Evolutionary conservation across 1,140 invertebrate genomes (phyloP).

Genomic region (Apocrypta bakeri): DNA sequence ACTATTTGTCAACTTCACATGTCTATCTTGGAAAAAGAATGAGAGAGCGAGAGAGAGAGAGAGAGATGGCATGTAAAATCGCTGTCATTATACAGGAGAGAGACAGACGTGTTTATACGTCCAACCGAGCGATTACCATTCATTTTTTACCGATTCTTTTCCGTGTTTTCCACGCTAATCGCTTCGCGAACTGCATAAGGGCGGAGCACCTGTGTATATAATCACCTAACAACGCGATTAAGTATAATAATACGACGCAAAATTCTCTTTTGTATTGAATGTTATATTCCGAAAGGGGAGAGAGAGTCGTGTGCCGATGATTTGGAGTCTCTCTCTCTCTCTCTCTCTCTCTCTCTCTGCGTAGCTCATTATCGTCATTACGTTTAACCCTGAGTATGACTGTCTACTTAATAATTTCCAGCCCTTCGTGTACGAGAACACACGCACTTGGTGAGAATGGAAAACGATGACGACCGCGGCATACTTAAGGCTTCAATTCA

Average conservation of each 20-base stretch:
- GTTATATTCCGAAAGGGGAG: not conserved
- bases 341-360: not conserved
- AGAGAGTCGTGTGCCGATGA: not conserved
- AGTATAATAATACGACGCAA: not conserved
- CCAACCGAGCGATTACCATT: not conserved
- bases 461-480: too few species aligned
- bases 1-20: not conserved
- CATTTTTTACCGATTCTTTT: not conserved
- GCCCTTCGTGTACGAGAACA: not conserved
- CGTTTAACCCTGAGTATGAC: conserved; percentile 3
- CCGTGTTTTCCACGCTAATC: not conserved
- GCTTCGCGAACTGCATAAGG: not conserved
- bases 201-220: not conserved
- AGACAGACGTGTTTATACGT: not conserved
- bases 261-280: not conserved
- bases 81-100: not conserved
- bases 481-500: not conserved
- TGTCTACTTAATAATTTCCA: conserved; percentile 13
- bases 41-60: too few species aligned
- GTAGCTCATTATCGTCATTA: conserved; percentile 2
- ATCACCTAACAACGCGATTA: conserved; percentile 15
- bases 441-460: not conserved
- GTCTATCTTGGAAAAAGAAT: too few species aligned
- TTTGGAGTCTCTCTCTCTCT: not conserved
- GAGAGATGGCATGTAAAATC: too few species aligned